phyloP scores from a whole-genome alignment of 2,797 vertebrate genomes.

The Diglossa cyanea region DNA sequence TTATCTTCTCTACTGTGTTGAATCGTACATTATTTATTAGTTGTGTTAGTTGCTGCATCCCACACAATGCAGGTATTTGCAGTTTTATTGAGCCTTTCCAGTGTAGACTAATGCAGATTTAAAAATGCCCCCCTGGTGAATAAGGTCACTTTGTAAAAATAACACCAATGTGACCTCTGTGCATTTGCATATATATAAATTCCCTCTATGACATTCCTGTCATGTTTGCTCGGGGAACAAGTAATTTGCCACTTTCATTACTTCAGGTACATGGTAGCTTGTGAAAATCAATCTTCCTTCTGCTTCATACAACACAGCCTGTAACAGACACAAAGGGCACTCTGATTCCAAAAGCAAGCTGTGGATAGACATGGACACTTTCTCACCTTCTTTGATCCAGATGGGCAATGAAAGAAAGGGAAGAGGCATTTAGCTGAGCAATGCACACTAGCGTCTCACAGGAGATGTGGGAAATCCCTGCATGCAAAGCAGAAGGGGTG shows the following conservation, averaged over 20 bases:
- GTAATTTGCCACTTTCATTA: slow-evolving; percentile 75
- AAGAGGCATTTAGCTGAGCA: not conserved
- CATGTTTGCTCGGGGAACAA: slow-evolving; percentile 73
- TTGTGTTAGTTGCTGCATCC: slow-evolving; percentile 12
- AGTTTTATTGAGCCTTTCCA: slow-evolving; percentile 22
- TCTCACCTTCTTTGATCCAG: slow-evolving; percentile 2
- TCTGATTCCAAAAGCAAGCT: slow-evolving; percentile 44
- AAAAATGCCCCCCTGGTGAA: slow-evolving; percentile 28
- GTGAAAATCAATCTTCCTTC: slow-evolving; percentile 74
- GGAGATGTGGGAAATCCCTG: not conserved
- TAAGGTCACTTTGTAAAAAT: slow-evolving; percentile 65
- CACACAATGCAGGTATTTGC: not conserved
- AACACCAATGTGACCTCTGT: not conserved
- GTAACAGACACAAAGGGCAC: slow-evolving; percentile 33
- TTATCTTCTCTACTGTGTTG: slow-evolving; percentile 28
- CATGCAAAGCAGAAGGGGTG: not conserved
- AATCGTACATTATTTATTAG: slow-evolving; percentile 70
- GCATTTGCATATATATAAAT: slow-evolving; percentile 75
- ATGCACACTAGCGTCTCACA: not conserved
- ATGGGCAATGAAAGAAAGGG: slow-evolving; percentile 21
- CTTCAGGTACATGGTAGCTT: slow-evolving; percentile 62
- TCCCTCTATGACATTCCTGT: slow-evolving; percentile 66
- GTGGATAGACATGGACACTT: not conserved
- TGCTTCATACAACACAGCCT: slow-evolving; percentile 68
- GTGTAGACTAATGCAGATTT: slow-evolving; percentile 29